These are phyloP conservation scores for Mus pahari DNA, from an alignment of 2,113 vertebrate genomes.

Conservation along the genomic window DNA sequence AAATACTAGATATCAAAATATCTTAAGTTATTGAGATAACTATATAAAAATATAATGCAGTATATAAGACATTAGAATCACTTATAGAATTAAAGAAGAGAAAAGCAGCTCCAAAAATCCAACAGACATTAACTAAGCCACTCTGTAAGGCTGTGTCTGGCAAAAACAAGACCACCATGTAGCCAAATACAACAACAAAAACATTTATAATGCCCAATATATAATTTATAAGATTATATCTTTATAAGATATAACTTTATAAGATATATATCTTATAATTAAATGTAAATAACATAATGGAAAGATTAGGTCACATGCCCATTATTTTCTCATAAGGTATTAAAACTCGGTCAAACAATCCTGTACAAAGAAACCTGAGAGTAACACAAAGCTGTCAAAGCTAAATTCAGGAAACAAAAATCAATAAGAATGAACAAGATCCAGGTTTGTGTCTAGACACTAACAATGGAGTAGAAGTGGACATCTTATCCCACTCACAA, in stretches of 20 bases:
- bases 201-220: not conserved
- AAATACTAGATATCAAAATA: slow-evolving; percentile 22
- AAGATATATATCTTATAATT: not conserved
- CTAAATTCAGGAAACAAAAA: not conserved
- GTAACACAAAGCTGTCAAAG: not conserved
- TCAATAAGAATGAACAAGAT: not conserved
- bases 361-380: not conserved
- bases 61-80: slow-evolving; percentile 25
- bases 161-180: not conserved
- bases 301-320: not conserved
- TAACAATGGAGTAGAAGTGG: not conserved
- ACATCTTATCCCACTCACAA: not conserved
- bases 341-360: not conserved
- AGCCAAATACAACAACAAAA: not conserved
- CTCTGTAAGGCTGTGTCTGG: not conserved
- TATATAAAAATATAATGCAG: too few relatives aligned
- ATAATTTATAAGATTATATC: not conserved
- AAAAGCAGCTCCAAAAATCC: not conserved
- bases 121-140: not conserved
- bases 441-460: not conserved
- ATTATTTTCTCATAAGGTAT: slow-evolving; percentile 12
- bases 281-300: not conserved
- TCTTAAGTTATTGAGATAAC: not conserved
- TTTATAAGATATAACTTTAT: not conserved
- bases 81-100: slow-evolving; percentile 1